Conservation (phyloP, 2,888 invertebrate genomes). For the Spodoptera picta region DNA sequence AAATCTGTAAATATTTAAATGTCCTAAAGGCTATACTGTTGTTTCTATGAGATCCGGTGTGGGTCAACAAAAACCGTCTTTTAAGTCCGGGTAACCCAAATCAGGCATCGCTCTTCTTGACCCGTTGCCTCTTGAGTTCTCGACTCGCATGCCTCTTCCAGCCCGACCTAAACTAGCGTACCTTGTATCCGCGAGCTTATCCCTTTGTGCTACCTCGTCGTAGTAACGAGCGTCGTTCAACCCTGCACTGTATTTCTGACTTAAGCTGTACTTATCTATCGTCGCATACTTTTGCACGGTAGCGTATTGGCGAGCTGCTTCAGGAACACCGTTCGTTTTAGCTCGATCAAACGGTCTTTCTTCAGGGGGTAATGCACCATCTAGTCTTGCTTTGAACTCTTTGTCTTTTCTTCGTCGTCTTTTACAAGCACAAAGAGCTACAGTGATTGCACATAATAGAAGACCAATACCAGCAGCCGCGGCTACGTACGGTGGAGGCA, state of each 20-base stretch:
- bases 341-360: constrained; percentile 90
- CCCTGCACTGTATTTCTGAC: constrained; percentile 87
- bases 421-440: constrained; percentile 90
- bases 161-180: constrained; percentile 85
- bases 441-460: constrained; percentile 88
- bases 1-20: constrained; percentile 59
- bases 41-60: constrained; percentile 85
- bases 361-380: constrained; percentile 88
- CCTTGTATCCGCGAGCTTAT: constrained; percentile 85
- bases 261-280: constrained; percentile 87
- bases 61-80: constrained; percentile 93
- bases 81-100: constrained; percentile 89
- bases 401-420: constrained; percentile 89
- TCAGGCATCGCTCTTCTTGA: constrained; percentile 84
- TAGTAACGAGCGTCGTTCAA: constrained; percentile 87
- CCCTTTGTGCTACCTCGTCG: constrained; percentile 86
- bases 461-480: constrained; percentile 90
- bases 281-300: constrained; percentile 88
- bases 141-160: constrained; percentile 77
- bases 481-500: constrained; percentile 91
- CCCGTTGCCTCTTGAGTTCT: constrained; percentile 79
- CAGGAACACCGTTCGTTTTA: constrained; percentile 83
- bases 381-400: constrained; percentile 89
- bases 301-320: constrained; percentile 81
- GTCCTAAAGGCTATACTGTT: constrained; percentile 74